Evolutionary conservation across 2,113 vertebrate species (phyloP), one percentile per base, ranked within the genome.

Genomic region (Neogobius melanostomus): DNA sequence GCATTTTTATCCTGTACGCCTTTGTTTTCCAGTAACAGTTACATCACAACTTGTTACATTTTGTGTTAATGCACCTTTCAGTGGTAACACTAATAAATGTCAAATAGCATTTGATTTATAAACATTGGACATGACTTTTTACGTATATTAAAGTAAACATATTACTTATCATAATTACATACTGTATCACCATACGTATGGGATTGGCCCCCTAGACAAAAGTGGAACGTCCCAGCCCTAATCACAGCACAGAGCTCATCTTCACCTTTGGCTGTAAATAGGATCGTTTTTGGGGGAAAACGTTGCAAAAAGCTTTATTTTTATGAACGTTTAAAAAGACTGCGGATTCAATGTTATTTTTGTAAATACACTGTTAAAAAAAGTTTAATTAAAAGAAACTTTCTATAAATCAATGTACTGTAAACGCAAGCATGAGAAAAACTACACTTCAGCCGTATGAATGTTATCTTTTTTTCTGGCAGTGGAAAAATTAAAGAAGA

Each of bases 221-320:
- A 36, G 28, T 36, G 28, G 28, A 36, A 2, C 0, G 28, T 36
- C 28, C 28, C 28, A 36, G 28, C 28, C 4, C 28, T 36, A 3
- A 36, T 36, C 28, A 36, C 4, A 60, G 44, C 36, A 77, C 81
- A 83, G 77, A 57, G 85, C 82, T 89, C 85, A 85, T 91, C 87
- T 89, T 83, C 62, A 44, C 80, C 74, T 80, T 56, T 64, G 66
- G 79, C 73, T 92, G 88, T 90, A 90, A 84, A 91, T 87, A 89
- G 64, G 65, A 79, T 79, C 0, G 11, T 82, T 83, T 71, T 76
- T 2, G 56, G 79, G 42, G 66, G 76, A 74, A 74, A 43, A 61
- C 73, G 82, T 85, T 84, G 84, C 83, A 85, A 61, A 90, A 89
- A 91, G 86, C 77, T 90, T 91, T 92, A 91, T 92, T 91, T 92